Evolutionary conservation across 2,113 vertebrate genomes (phyloP).

Genomic region (Archocentrus centrarchus): DNA sequence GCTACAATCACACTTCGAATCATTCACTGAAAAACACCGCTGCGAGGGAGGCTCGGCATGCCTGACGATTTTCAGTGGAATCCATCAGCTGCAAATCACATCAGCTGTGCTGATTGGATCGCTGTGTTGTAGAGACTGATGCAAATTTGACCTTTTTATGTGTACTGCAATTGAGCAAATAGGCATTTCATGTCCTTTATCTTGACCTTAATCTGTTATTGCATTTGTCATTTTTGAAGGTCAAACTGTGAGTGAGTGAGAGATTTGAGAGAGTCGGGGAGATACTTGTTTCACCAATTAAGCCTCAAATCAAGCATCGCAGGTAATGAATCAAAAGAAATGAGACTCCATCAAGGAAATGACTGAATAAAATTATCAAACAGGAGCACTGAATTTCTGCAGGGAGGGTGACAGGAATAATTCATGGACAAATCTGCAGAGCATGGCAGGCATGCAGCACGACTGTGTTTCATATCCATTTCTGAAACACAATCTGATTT

Average conservation of each 20-base stretch:
- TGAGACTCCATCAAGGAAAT: conserved; percentile 16
- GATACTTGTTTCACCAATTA: conserved; percentile 39
- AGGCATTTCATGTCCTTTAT: conserved; percentile 27
- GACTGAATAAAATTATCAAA: conserved; percentile 25
- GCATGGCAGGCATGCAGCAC: background rate
- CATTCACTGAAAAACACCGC: background rate
- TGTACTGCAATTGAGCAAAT: conserved; percentile 33
- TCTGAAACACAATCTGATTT: background rate
- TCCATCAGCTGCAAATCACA: background rate
- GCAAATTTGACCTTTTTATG: conserved; percentile 41
- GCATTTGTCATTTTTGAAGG: conserved; percentile 26
- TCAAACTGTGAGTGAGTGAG: conserved; percentile 16
- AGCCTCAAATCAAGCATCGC: conserved; percentile 36
- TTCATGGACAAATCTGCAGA: background rate
- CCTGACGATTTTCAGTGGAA: background rate
- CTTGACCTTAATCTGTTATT: conserved; percentile 41
- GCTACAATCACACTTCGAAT: background rate
- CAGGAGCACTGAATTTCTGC: background rate
- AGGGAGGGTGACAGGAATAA: background rate
- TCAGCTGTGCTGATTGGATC: background rate
- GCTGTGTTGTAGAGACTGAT: background rate
- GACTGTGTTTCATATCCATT: background rate
- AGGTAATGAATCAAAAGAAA: conserved; percentile 34
- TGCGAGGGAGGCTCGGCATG: background rate
- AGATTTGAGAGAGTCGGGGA: background rate